Evolutionary conservation across 2,113 vertebrate genomes (phyloP), one percentile per base, ranked within the genome.

Genomic region (Scomber scombrus): DNA sequence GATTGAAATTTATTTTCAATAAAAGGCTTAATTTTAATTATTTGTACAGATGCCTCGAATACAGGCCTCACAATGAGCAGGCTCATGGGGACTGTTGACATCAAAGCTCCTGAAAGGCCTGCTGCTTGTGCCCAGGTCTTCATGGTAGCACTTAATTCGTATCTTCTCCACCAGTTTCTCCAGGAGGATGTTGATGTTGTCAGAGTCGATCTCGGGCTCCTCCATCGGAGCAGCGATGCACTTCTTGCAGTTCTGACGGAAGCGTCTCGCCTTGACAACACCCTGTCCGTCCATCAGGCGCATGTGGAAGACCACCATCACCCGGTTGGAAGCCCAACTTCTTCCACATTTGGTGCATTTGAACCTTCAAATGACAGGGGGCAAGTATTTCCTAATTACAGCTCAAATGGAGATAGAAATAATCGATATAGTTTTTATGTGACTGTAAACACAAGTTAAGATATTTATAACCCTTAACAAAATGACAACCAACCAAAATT

Each of bases 121-220:
- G 26, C 0, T 69, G 46, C 10, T 47, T 14, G 75, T n/a, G 3
- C 85, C 90, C 0, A 89, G 81, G 0, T 71, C 0, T 66, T 95
- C 66, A 0, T 62, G 15, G 9, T 97, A 97, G 89, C 95, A 96
- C 84, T 95, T 94, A 15, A 91, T 78, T 2, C 92, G 90, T 45
- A 97, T 95, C 87, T 95, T 96, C 65, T 90, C 75, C 71, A 96
- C 81, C 68, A 97, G 92, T 62, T 94, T 96, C 71, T 95, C 93
- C 79, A 97, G 82, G 63, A 97, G 85, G 19, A 71, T 86, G 14
- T 94, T 68, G 0, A 94, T 9, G 85, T 96, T 94, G 3, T 96
- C 94, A 0, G 57, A 3, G 9, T 51, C 21, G 77, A 97, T 90
- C 0, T 9, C 5, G 0, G 96, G 94, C 45, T 90, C 60, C 29